phyloP scores from a whole-genome alignment of 1,140 invertebrate genomes.

The Euura lappo region DNA sequence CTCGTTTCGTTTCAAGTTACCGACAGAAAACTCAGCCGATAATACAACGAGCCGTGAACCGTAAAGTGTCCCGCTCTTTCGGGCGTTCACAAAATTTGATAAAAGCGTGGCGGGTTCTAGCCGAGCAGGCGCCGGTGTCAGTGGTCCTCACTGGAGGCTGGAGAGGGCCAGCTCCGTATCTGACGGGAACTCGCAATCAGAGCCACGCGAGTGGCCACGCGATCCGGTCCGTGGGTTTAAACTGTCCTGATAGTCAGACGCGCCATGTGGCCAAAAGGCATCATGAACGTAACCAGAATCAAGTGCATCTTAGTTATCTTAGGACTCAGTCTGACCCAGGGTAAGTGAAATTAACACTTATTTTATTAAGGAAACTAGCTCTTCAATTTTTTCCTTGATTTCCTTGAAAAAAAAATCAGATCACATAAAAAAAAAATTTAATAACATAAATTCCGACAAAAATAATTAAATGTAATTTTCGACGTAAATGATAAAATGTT shows the following conservation, averaged over 20 bases:
- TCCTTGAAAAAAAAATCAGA: too few species aligned
- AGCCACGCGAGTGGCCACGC: slow-evolving; percentile 49
- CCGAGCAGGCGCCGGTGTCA: neutral
- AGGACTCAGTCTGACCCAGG: neutral
- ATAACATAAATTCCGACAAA: too few species aligned
- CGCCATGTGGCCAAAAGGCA: slow-evolving; percentile 6
- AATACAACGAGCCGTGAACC: too few species aligned
- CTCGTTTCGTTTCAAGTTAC: too few species aligned
- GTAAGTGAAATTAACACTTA: neutral
- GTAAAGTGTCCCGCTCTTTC: too few species aligned
- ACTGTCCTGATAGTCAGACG: neutral
- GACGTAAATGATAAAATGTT: too few species aligned
- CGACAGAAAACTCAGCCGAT: too few species aligned
- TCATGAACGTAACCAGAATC: neutral
- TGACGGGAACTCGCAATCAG: slow-evolving; percentile 33
- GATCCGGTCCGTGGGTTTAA: slow-evolving; percentile 31
- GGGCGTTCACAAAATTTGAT: too few species aligned
- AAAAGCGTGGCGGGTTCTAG: slow-evolving; percentile 4
- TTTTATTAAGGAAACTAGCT: too few species aligned
- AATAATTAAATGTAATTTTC: too few species aligned
- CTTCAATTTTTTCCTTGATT: too few species aligned
- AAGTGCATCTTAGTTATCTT: neutral
- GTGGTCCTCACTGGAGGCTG: neutral
- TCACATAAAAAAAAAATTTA: too few species aligned
- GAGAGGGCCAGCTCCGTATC: slow-evolving; percentile 38